Evolutionary conservation across 1,140 invertebrate genomes (phyloP), one percentile per base, ranked within the genome.

Genomic region (Drosophila jambulina): DNA sequence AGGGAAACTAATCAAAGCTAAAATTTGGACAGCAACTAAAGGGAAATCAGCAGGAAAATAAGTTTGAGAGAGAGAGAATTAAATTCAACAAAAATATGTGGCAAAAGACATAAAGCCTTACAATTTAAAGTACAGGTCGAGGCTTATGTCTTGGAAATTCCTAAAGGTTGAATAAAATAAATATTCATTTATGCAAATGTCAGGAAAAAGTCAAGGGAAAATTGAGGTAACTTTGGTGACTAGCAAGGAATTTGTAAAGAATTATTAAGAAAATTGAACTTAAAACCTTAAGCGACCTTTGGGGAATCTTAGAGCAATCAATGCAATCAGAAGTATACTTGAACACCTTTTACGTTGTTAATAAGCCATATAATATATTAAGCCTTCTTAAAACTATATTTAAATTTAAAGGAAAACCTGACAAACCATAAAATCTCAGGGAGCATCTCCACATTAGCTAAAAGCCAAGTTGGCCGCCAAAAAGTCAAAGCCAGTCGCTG

Each of bases 401-500:
- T 36, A 23, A 34, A 21, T 9, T 17, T 1, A 9, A 53, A 40
- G 9, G 17, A 10, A 49, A 27, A 10, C 6, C 25, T 49, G 17
- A 2, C 17, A 48, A 23, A 29, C 15, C 27, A 19, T 13, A 32
- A 32, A 32, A 17, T 13, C 4, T 38, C 25, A 27, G 2, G 8
- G 9, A 25, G 10, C n/a, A 23, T 23, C 17, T 13, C 9, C 5
- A 23, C 23, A n/a, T n/a, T 17, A 17, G 15, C 13, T 8, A 9
- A 15, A 6, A 43, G 10, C 36, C 40, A 13, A 21, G 42, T 25
- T 40, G 43, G 8, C 46, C 42, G 36, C 32, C 65, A 19, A 48
- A 34, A 71, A 72, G 69, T 70, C 53, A 71, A 42, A 72, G 65
- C 36, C 53, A 15, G 51, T n/a, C 12, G 21, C n/a, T 23, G 34